Percentiles rank a stretch among this genome's conserved stretches.
These are phyloP conservation scores for Phylloscopus whistleri DNA, from an alignment of 2,113 vertebrate genomes.

Conservation along the genomic window DNA sequence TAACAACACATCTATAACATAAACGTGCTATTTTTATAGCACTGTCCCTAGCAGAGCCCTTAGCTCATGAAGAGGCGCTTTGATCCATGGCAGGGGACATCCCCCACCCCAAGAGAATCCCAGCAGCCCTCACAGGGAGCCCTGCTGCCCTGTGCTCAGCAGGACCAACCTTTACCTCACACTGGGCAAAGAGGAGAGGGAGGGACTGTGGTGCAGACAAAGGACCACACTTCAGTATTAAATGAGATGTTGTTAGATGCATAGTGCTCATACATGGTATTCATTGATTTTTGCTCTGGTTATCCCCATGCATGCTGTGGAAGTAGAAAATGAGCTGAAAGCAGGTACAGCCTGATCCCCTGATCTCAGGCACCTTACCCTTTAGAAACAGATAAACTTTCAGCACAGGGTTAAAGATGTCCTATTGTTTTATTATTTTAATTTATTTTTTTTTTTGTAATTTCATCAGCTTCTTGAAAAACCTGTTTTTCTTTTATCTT, in stretches of 20 bases:
- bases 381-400: not conserved
- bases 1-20: not conserved
- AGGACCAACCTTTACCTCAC: not conserved
- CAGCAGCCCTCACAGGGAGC: not conserved
- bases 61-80: not conserved
- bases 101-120: not conserved
- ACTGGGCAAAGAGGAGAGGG: not conserved
- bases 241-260: accelerated
- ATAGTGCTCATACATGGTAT: accelerated
- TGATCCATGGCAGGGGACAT: not conserved
- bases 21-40: not conserved
- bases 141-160: not conserved
- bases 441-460: not conserved
- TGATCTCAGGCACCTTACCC: not conserved
- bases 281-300: not conserved
- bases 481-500: conserved; percentile 41
- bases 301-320: not conserved
- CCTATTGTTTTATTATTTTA: not conserved
- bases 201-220: not conserved
- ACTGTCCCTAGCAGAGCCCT: not conserved
- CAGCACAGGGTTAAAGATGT: not conserved
- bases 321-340: not conserved
- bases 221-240: accelerated
- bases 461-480: conserved; percentile 6
- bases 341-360: accelerated